Conservation (phyloP, 2,888 invertebrate genomes). For the Dolichomitus sp. region DNA sequence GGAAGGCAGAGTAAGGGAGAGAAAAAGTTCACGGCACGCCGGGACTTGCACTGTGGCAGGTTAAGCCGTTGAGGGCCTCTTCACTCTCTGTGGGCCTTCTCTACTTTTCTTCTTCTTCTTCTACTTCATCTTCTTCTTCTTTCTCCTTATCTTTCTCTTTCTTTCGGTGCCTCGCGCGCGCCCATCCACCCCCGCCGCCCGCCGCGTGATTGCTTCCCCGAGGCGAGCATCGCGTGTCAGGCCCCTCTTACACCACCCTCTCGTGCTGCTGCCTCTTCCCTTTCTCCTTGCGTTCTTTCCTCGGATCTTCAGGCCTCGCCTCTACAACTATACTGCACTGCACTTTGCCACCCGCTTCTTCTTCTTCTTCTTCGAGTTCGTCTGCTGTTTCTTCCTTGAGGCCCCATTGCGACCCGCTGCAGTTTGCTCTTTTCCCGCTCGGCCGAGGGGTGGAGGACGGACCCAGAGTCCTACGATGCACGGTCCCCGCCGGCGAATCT, state of each 20-base stretch:
- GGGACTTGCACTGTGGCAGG: conserved; percentile 46
- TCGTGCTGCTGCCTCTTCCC: conserved; percentile 67
- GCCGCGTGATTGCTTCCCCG: conserved; percentile 84
- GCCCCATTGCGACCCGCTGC: conserved; percentile 50
- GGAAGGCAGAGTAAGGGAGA: conserved; percentile 54
- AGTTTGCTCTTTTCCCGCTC: conserved; percentile 30
- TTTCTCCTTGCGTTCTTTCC: conserved; percentile 52
- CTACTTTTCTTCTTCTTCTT: conserved; percentile 12
- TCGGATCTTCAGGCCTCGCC: conserved; percentile 59
- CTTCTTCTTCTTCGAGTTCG: conserved; percentile 45
- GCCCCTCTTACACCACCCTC: conserved; percentile 82
- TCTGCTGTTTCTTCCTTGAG: conserved; percentile 36
- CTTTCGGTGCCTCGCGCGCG: conserved; percentile 67
- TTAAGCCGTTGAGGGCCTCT: conserved; percentile 62
- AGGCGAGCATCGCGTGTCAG: conserved; percentile 85
- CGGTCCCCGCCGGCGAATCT: conserved; percentile 65
- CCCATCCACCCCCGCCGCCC: conserved; percentile 84
- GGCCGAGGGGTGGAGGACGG: conserved; percentile 1
- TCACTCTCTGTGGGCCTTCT: conserved; percentile 49
- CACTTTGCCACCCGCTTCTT: conserved; percentile 48
- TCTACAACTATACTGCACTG: conserved; percentile 45
- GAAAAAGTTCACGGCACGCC: conserved; percentile 19
- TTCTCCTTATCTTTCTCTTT: conserved; percentile 36
- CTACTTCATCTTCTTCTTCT: background rate
- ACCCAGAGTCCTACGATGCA: conserved; percentile 53